Evolutionary conservation across 2,113 vertebrate genomes (phyloP).

Genomic region (Gallinago undulata): DNA sequence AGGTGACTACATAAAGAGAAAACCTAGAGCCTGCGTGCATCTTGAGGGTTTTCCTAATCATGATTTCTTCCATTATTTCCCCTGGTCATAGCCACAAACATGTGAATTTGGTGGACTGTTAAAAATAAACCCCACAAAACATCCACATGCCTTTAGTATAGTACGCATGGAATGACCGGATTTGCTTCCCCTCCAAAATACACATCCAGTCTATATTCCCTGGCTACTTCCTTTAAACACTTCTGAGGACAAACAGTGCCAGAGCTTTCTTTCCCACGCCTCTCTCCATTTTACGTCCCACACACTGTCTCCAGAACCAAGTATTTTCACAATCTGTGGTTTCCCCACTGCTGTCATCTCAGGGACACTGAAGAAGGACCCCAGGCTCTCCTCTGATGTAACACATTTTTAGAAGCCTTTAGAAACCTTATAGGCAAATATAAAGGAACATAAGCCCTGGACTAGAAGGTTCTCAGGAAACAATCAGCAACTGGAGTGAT

Average conservation of each 20-base stretch:
- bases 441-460: not conserved
- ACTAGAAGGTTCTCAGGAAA: not conserved
- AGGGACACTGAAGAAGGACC: not conserved
- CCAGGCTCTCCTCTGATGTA: not conserved
- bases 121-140: not conserved
- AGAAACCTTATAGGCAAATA: not conserved
- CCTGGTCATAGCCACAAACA: not conserved
- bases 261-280: not conserved
- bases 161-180: not conserved
- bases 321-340: not conserved
- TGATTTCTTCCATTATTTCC: not conserved
- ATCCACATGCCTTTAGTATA: not conserved
- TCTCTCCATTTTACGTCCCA: not conserved
- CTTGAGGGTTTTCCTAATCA: not conserved
- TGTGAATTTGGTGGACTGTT: not conserved
- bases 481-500: not conserved
- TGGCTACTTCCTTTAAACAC: not conserved
- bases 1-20: not conserved
- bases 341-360: not conserved
- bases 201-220: not conserved
- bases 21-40: not conserved
- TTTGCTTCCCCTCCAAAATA: not conserved
- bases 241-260: not conserved
- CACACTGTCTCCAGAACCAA: not conserved
- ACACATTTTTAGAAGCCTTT: not conserved